A percentile compares a stretch with the other conserved stretches of the same genome.
Evolutionary conservation across 2,888 invertebrate genomes (phyloP).

Genomic region (Lordiphosa andalusiaca): DNA sequence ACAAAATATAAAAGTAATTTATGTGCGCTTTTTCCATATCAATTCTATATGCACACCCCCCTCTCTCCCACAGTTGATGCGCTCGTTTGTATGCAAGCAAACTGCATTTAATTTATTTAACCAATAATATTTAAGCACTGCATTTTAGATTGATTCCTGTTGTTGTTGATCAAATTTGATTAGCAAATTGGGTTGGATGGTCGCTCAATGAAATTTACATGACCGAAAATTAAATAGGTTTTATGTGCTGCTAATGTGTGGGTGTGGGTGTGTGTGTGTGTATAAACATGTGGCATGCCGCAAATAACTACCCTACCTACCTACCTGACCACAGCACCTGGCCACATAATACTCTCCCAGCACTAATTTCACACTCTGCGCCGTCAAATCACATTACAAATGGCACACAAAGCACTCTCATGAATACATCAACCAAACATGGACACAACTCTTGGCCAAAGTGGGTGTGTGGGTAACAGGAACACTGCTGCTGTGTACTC

Average conservation of each 20-base stretch:
- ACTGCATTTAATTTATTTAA: constrained; percentile 68
- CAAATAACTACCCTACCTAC: background rate
- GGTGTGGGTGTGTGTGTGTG: background rate
- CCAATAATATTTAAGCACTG: constrained; percentile 42
- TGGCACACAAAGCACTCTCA: constrained; percentile 5
- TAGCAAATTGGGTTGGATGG: constrained; percentile 1
- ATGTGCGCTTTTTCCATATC: constrained; percentile 69
- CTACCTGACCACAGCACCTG: constrained; percentile 10
- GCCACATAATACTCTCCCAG: constrained; percentile 7
- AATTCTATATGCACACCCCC: constrained; percentile 51
- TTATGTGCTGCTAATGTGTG: constrained; percentile 10
- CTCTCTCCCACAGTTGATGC: constrained; percentile 41
- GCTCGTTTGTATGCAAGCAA: constrained; percentile 68
- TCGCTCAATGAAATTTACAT: constrained; percentile 8
- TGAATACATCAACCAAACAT: constrained; percentile 1
- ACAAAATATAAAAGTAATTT: constrained; percentile 74
- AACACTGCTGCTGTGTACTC: no score
- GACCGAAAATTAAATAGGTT: constrained; percentile 14
- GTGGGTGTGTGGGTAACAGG: no score
- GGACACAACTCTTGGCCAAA: no score
- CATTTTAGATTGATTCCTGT: constrained; percentile 4
- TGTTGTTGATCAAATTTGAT: constrained; percentile 17
- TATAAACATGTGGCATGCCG: constrained; percentile 9
- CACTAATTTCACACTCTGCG: background rate
- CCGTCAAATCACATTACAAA: constrained; percentile 7